Conservation (phyloP, 2,888 invertebrate genomes). For the Epistrophella euchroma region DNA sequence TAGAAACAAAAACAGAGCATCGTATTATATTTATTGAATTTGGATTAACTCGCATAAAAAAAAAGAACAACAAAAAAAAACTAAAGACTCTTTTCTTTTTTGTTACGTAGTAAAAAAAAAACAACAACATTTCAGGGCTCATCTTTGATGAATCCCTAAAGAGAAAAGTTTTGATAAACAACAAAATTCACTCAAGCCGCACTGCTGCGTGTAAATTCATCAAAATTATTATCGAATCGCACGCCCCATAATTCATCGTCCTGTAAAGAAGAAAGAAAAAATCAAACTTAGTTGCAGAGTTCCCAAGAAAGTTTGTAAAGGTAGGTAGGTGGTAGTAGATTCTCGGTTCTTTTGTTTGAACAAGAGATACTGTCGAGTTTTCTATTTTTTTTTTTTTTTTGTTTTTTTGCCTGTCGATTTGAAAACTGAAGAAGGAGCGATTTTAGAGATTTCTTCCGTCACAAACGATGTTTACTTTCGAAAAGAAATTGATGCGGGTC, state of each 20-base stretch:
- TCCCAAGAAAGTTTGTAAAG: constrained; percentile 28
- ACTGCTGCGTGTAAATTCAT: constrained; percentile 69
- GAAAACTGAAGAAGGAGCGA: constrained; percentile 16
- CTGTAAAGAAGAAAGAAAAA: constrained; percentile 13
- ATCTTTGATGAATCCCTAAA: constrained; percentile 30
- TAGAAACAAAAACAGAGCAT: background rate
- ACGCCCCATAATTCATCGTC: constrained; percentile 61
- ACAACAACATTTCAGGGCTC: constrained; percentile 1
- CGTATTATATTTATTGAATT: constrained; percentile 6
- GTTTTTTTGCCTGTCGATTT: background rate
- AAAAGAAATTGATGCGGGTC: constrained; percentile 72
- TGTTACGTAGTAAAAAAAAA: background rate
- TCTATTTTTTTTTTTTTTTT: constrained; percentile 12
- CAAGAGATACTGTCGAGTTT: constrained; percentile 43
- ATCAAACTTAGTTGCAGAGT: constrained; percentile 66
- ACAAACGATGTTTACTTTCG: constrained; percentile 74
- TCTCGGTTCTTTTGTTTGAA: constrained; percentile 20
- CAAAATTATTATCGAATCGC: constrained; percentile 72
- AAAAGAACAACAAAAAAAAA: background rate
- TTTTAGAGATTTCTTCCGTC: constrained; percentile 51
- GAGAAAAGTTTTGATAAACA: constrained; percentile 62
- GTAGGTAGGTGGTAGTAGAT: background rate
- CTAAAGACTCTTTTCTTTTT: background rate
- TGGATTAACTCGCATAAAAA: constrained; percentile 18
- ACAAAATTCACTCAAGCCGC: constrained; percentile 62